A percentile compares a stretch with the other conserved stretches of the same genome.
These are phyloP conservation scores for Chiloscyllium plagiosum DNA, from an alignment of 2,113 vertebrate genomes.

Conservation along the genomic window DNA sequence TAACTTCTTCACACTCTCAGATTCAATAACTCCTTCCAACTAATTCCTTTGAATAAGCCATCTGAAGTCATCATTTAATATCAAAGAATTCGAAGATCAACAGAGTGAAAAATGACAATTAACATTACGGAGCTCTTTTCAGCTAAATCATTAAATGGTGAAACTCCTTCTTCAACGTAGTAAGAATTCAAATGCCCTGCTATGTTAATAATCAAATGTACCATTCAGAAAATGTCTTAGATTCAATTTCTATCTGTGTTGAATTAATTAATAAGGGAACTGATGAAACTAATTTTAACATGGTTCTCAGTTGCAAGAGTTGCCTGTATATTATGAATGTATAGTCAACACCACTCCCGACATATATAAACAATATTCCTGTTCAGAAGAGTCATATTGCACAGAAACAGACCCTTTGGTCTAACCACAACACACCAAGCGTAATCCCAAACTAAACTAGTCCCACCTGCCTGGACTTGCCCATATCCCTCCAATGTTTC, in stretches of 20 bases:
- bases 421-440: no score
- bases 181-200: not conserved
- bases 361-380: not conserved
- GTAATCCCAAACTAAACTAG: no score
- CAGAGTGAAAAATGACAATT: not conserved
- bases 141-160: not conserved
- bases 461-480: no score
- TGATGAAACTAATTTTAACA: not conserved
- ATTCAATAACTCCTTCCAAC: not conserved
- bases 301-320: not conserved
- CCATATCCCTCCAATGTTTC: no score
- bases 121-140: not conserved
- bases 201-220: not conserved
- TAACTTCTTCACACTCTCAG: not conserved
- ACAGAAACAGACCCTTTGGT: no score
- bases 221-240: not conserved
- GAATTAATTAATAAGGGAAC: not conserved
- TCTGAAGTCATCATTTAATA: not conserved
- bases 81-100: not conserved
- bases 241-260: not conserved
- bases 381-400: not conserved
- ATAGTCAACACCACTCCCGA: not conserved
- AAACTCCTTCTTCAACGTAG: not conserved
- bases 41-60: not conserved
- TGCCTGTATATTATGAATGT: not conserved